Evolutionary conservation across 2,888 invertebrate species (phyloP), one percentile per base, ranked within the genome.

Genomic region (Trachelus iudaicus): DNA sequence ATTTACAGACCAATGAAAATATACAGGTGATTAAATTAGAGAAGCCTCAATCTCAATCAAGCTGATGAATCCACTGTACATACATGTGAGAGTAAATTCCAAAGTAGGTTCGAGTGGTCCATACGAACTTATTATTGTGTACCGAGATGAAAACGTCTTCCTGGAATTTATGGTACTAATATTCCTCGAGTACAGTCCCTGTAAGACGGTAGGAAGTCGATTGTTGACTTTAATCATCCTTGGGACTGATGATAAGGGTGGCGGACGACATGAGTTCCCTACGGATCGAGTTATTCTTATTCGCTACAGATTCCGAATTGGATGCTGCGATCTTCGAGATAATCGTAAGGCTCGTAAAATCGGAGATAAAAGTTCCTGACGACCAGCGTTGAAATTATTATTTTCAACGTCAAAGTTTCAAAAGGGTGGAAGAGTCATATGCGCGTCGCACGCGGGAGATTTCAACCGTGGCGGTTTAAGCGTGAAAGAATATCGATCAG

Each of bases 401-500:
- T 40, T 23, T 56, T 56, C 56, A 23, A 23, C 0, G 9, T 56
- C 2, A 6, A 56, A 56, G 23, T 23, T 56, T 23, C 23, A 56
- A 56, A 56, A 23, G 56, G 56, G 56, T 56, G 23, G 23, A 56
- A 56, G 56, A 56, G 56, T 56, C 56, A 56, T 56, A 56, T 56
- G 56, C 9, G 56, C 56, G 23, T 56, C 56, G 56, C 23, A 56
- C 9, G 15, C 9, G 23, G 56, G 56, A 56, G 56, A 56, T 56
- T 56, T 56, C 9, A 56, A 56, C 56, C 56, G 56, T 56, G 56
- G 56, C 56, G 56, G 71, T 71, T 33, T 71, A 71, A 74, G 77
- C 71, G 75, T 75, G 77, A 77, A 77, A 77, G 77, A 77, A 75
- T 77, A 77, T 77, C 77, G 77, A 77, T 77, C 77, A 75, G 37